phyloP scores from a whole-genome alignment of 2,888 invertebrate genomes.

The Barypeithes pellucidus region DNA sequence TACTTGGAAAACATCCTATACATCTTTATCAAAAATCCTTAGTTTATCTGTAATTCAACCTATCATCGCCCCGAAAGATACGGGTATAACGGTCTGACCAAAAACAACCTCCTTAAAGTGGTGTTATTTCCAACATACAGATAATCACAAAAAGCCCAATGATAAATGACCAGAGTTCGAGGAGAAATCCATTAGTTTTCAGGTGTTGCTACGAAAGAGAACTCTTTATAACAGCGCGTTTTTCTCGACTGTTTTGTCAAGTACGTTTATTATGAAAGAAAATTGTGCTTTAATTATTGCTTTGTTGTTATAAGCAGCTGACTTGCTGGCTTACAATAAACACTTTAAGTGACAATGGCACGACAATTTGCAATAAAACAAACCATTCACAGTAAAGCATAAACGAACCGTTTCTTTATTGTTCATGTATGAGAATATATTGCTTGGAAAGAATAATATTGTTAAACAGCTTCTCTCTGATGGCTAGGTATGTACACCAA shows the following conservation, averaged over 20 bases:
- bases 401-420: too few species aligned
- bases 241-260: constrained; percentile 29
- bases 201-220: constrained; percentile 43
- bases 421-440: too few species aligned
- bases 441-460: too few species aligned
- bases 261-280: constrained; percentile 14
- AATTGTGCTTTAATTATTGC: constrained; percentile 31
- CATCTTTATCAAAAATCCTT: too few species aligned
- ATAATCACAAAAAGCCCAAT: constrained; percentile 47
- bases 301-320: neutral
- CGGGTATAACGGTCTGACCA: constrained; percentile 38
- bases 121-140: constrained; percentile 48
- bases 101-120: constrained; percentile 39
- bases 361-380: too few species aligned
- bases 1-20: too few species aligned
- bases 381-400: too few species aligned
- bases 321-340: too few species aligned
- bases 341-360: too few species aligned
- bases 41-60: constrained; percentile 38
- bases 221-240: constrained; percentile 34
- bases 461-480: too few species aligned
- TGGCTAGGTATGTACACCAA: too few species aligned
- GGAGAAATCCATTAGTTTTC: constrained; percentile 52
- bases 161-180: constrained; percentile 48
- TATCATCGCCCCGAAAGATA: constrained; percentile 21